A percentile compares a stretch with the other conserved stretches of the same genome.
Evolutionary conservation across 2,888 invertebrate genomes (phyloP).

Genomic region (Stenichneumon culpator): DNA sequence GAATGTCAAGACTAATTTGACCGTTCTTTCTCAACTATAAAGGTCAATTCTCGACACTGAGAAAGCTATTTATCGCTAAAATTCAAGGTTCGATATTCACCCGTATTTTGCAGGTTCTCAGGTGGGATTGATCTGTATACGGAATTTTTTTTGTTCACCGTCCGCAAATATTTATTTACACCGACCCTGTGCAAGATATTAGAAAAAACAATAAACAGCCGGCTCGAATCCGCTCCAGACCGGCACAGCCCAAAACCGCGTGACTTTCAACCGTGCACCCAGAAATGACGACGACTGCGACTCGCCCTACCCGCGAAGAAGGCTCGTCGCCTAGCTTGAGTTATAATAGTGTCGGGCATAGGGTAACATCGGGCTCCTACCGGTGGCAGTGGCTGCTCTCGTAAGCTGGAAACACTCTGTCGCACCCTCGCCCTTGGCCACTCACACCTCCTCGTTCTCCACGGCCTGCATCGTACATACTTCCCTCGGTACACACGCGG

Average conservation of each 20-base stretch:
- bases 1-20: background rate
- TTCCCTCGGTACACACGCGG: slow-evolving; percentile 15
- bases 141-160: too few species aligned
- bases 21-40: background rate
- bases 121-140: too few species aligned
- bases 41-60: background rate
- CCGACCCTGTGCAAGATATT: background rate
- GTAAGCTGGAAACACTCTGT: slow-evolving; percentile 45
- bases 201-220: background rate
- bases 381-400: slow-evolving; percentile 63
- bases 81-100: background rate
- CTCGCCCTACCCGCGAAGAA: slow-evolving; percentile 8
- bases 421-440: slow-evolving; percentile 60
- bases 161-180: background rate
- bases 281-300: slow-evolving; percentile 13
- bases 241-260: background rate
- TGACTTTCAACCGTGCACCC: slow-evolving; percentile 36
- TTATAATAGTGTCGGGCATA: slow-evolving; percentile 43
- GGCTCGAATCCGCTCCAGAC: background rate
- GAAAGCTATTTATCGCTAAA: background rate
- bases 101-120: too few species aligned
- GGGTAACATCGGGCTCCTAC: slow-evolving; percentile 36
- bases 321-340: slow-evolving; percentile 34
- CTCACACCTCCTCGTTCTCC: slow-evolving; percentile 23
- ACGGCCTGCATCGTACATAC: background rate